phyloP scores from a whole-genome alignment of 2,113 vertebrate species.

The Pica pica region DNA sequence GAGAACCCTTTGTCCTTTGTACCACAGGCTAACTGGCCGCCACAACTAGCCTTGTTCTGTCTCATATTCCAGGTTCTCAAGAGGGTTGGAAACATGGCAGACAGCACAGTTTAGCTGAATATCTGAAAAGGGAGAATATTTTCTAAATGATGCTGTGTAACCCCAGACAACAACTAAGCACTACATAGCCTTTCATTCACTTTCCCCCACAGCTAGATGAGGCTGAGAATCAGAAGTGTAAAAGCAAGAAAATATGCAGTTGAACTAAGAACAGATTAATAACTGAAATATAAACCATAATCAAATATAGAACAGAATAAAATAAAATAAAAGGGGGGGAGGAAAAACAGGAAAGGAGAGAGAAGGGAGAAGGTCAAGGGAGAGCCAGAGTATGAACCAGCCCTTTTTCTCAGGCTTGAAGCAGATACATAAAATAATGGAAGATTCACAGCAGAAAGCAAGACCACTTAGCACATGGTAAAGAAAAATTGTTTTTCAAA shows the following conservation, averaged over 20 bases:
- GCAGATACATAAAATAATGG: neutral
- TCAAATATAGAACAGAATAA: neutral
- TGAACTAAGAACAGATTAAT: neutral
- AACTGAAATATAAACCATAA: neutral
- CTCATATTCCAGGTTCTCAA: neutral
- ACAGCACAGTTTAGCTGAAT: neutral
- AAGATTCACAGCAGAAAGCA: neutral
- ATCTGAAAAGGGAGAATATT: neutral
- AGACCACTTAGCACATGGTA: neutral
- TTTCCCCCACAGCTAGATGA: too few relatives aligned
- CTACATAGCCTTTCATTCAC: neutral
- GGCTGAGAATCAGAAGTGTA: neutral
- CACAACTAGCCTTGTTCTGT: neutral
- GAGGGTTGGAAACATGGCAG: neutral
- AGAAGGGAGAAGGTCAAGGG: neutral
- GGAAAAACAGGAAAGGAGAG: neutral
- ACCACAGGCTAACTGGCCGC: too few relatives aligned
- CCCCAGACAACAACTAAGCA: neutral
- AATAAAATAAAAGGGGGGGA: neutral
- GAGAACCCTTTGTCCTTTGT: too few relatives aligned
- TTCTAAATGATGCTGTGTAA: neutral
- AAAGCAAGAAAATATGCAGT: neutral
- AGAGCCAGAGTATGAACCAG: neutral
- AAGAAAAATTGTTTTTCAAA: conserved; percentile 12
- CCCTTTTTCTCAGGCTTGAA: neutral